Base-by-base conservation (phyloP, 2,888 invertebrate species). In the Falcaria lacertinaria region DNA sequence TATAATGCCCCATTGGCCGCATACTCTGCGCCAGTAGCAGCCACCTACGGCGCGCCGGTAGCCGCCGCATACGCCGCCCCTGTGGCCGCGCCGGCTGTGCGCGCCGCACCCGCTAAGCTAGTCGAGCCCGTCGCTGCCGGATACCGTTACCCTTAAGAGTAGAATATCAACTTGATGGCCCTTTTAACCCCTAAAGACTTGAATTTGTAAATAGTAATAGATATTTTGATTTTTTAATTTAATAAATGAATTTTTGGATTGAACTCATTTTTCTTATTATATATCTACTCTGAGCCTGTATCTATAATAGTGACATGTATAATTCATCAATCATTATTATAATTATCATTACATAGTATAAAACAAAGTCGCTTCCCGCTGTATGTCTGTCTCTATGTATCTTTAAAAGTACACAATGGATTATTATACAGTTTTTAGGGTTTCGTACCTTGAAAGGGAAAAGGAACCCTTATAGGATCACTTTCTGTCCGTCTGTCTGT, bases 101-200 rank as follows among this genome's bases (percentile, higher is more conserved):
- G 92, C 54, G 69, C 94, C 90, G 65, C 94, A 87, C 61, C 94
- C 87, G 86, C 93, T 86, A 73, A 94, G 63, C 22, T 93, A 79
- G 74, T 94, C 84, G 61, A 93, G 83, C 76, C 64, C 38, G 59
- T 64, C 25, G 70, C 73, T 32, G 77, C 81, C 19, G 85, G 84
- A 43, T 86, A 87, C 69, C 74, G 83, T 44, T 85, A 87, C 63
- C 85, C 83, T 58, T 87, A 57, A 80, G 28, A 58, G 47, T 68
- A 62, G 53, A 69, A 51, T 45, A 65, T 44, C 43, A 44, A 69
- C 52, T 68, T 66, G 61, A 74, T 64, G 59, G 62, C 68, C 68
- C 61, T 74, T 67, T 68, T 50, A 59, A 60, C 43, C 43, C 36
- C 42, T 57, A 75, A 80, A 83, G 76, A 81, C 81, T 82, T 80